Base-by-base conservation (phyloP, 2,888 invertebrate genomes). In the Oxystoma pomonae region DNA sequence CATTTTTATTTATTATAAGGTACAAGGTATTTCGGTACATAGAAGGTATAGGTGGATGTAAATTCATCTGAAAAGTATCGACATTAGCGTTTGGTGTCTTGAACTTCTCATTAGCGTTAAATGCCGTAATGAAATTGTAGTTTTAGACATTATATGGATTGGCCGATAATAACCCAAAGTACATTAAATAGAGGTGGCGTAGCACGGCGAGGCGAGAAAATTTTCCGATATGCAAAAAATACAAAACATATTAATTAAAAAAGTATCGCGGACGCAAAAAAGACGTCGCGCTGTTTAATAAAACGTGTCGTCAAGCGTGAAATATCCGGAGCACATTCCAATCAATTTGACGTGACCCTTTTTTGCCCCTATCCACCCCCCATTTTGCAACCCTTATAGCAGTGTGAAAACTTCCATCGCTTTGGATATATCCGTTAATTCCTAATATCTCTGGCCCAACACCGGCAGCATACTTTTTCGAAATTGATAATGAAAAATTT, bases 401-500 rank as follows among this genome's bases (percentile, higher is more conserved):
- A 19, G 53, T 53, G 53, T 53, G 53, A 59, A 66, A 67, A 67
- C 63, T 67, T 67, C 61, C 61, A 56, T 49, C 55, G 51, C 59
- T 59, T 61, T 19, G 57, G 63, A 60, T 62, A 65, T 59, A 67
- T 61, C 58, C 67, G 62, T 3, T 56, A 62, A 60, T 65, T 65
- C 61, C 64, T 65, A 62, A 61, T 62, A 62, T 63, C 64, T 64
- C 64, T 62, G 57, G 59, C 64, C 65, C 62, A 65, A 67, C 65
- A 67, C 65, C 20, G 57, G 60, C 53, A 63, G 64, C 67, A 65
- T 65, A 67, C 67, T 67, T 67, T 67, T 65, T 65, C 58, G n/a
- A 65, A 67, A 65, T 61, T 65, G 65, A 63, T 67, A 67, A 67
- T 67, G 67, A 67, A 67, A 67, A 66, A 67, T 62, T 63, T 66